Evolutionary conservation across 2,888 invertebrate species (phyloP).

Genomic region (Philhelius pedissequus): DNA sequence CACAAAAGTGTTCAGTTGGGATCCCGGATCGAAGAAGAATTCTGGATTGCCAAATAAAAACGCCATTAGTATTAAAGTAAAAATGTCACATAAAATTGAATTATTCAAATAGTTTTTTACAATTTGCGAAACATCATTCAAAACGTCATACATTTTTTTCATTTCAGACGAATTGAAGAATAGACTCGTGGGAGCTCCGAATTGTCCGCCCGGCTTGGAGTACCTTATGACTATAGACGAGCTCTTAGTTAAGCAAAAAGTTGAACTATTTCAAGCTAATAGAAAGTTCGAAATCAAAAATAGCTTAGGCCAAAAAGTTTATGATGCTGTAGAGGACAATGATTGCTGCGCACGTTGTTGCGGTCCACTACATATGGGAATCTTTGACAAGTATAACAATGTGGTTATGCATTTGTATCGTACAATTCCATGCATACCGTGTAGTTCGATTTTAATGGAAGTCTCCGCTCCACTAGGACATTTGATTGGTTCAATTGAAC

Average conservation of each 20-base stretch:
- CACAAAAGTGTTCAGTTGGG: no score
- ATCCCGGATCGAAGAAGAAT: no score
- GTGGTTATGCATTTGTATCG: conserved; percentile 93
- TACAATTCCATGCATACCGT: conserved; percentile 90
- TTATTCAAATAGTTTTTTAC: no score
- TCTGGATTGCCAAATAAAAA: no score
- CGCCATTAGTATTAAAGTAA: no score
- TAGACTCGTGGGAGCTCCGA: conserved; percentile 86
- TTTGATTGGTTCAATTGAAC: conserved; percentile 85
- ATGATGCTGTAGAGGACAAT: conserved; percentile 90
- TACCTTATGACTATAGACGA: conserved; percentile 93
- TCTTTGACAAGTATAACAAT: conserved; percentile 88
- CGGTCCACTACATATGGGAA: conserved; percentile 92
- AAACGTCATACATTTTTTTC: not conserved
- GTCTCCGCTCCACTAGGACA: conserved; percentile 87
- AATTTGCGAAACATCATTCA: no score
- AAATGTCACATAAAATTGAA: no score
- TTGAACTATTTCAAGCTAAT: conserved; percentile 88
- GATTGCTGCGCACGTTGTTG: conserved; percentile 91
- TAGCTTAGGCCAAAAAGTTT: conserved; percentile 88
- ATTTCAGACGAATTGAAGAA: conserved; percentile 85
- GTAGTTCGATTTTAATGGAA: conserved; percentile 90
- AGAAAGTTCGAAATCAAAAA: conserved; percentile 93
- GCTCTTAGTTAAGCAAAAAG: conserved; percentile 89
- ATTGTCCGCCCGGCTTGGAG: conserved; percentile 92